Conservation (phyloP, 2,797 vertebrate species). For the Erethizon dorsatum region DNA sequence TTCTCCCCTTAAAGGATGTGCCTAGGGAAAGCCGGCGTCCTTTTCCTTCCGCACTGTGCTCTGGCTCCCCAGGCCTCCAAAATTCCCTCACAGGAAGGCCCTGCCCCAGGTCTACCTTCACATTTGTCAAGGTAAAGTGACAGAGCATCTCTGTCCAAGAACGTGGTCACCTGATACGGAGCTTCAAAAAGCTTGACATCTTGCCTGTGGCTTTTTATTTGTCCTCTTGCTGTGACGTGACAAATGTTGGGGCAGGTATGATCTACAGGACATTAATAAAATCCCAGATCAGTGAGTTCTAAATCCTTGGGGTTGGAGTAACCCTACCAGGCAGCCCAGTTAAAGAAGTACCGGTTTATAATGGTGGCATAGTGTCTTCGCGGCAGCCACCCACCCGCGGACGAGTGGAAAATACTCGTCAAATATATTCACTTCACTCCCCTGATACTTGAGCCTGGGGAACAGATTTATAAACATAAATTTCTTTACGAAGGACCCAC, state of each 20-base stretch:
- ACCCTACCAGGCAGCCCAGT: not conserved
- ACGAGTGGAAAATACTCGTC: not conserved
- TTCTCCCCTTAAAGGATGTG: not conserved
- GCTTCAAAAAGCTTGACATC: too few relatives aligned
- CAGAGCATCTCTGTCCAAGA: not conserved
- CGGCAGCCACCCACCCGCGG: not conserved
- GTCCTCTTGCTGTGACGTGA: not conserved
- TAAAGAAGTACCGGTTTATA: not conserved
- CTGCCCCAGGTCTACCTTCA: not conserved
- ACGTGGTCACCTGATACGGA: too few relatives aligned
- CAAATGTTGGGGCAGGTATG: not conserved
- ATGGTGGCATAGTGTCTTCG: not conserved
- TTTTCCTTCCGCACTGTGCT: accelerated
- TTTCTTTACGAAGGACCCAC: not conserved
- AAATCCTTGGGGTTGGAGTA: not conserved
- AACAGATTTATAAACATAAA: not conserved
- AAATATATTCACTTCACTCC: not conserved
- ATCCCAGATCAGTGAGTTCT: not conserved
- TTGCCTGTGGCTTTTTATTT: not conserved
- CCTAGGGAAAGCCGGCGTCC: accelerated
- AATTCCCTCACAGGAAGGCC: not conserved
- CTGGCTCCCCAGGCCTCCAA: not conserved
- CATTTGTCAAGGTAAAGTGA: too few relatives aligned
- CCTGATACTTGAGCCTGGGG: not conserved
- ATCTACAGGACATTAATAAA: not conserved